These are phyloP conservation scores for Lytechinus pictus DNA, from an alignment of 35 echinoderm and acorn worm species.

Conservation along the genomic window DNA sequence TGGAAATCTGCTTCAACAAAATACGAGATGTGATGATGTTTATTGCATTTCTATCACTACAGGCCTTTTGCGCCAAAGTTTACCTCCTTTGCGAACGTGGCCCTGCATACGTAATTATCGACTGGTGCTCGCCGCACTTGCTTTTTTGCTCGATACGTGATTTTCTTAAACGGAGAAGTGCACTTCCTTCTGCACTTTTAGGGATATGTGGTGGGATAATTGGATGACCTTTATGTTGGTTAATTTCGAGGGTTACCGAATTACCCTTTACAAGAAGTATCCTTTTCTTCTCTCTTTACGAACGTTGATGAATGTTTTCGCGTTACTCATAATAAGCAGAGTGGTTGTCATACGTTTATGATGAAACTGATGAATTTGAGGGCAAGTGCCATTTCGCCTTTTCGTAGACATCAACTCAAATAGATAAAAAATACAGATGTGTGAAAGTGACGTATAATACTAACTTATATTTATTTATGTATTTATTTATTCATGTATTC, in stretches of 20 bases:
- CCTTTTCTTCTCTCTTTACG: not conserved
- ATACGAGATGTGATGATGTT: not conserved
- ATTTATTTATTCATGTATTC: too few relatives aligned
- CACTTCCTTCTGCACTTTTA: conserved; percentile 10
- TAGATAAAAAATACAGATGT: not conserved
- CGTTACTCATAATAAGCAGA: not conserved
- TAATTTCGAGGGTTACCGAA: not conserved
- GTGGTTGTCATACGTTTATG: not conserved
- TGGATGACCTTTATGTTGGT: not conserved
- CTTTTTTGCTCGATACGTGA: not conserved
- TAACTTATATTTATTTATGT: too few relatives aligned
- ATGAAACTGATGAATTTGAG: not conserved
- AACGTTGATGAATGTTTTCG: not conserved
- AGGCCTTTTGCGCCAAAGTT: not conserved
- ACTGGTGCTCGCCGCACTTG: not conserved
- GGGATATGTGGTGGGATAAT: not conserved
- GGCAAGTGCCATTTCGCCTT: not conserved
- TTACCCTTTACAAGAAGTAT: not conserved
- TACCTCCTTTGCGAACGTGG: not conserved
- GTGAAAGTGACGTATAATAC: not conserved
- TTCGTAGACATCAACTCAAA: not conserved
- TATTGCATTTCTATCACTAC: not conserved
- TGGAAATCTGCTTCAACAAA: not conserved
- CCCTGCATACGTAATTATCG: not conserved
- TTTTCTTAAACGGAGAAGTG: conserved; percentile 18